These are phyloP conservation scores for Limosa lapponica DNA, from an alignment of 2,797 vertebrate genomes.

Conservation along the genomic window DNA sequence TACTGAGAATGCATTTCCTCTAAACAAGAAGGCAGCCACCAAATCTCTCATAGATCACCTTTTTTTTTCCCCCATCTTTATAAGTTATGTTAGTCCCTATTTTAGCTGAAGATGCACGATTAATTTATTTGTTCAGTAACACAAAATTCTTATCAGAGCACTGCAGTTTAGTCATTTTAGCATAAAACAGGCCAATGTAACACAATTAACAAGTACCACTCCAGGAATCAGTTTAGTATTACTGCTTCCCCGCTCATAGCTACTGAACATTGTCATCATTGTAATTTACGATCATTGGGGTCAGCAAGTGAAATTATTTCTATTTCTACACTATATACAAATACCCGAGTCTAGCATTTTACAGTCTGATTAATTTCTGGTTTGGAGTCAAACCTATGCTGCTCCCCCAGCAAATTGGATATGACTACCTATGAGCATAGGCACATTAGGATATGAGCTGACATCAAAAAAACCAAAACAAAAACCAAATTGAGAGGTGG, in stretches of 20 bases:
- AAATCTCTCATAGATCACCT: background rate
- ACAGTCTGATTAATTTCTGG: background rate
- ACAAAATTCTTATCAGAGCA: background rate
- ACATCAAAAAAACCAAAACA: background rate
- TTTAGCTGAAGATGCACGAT: background rate
- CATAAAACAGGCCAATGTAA: background rate
- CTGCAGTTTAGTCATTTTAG: background rate
- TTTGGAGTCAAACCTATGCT: background rate
- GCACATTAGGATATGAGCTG: background rate
- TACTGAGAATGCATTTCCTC: background rate
- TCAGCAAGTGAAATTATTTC: background rate
- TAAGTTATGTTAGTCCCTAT: background rate
- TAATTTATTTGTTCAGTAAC: background rate
- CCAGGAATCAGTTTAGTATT: background rate
- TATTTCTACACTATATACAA: background rate
- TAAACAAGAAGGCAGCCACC: background rate
- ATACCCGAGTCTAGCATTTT: background rate
- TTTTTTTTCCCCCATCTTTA: background rate
- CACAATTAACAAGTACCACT: background rate
- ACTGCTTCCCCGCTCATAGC: background rate
- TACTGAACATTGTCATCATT: background rate
- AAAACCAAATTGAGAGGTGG: background rate
- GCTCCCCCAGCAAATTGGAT: background rate
- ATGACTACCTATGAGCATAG: background rate
- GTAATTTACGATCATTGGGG: background rate